Evolutionary conservation across 2,888 invertebrate species (phyloP).

Genomic region (Epinotia brunnichana): DNA sequence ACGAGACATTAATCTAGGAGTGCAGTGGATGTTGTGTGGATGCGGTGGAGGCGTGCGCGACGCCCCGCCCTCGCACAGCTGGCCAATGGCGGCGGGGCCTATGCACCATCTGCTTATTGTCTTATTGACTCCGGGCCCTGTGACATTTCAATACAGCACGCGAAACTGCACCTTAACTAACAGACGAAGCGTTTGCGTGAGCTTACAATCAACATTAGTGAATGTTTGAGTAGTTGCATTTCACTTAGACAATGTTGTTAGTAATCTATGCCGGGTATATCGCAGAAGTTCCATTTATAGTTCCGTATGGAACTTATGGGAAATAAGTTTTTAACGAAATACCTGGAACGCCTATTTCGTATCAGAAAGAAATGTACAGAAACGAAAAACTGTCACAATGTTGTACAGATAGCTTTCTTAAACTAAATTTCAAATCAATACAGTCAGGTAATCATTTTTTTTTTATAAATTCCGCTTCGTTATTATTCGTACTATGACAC

Average conservation of each 20-base stretch:
- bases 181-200: neutral
- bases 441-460: too few species aligned
- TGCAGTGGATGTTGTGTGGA: conserved; percentile 39
- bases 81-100: conserved; percentile 55
- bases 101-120: conserved; percentile 46
- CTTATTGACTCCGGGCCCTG: conserved; percentile 31
- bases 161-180: conserved; percentile 27
- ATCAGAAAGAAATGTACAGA: too few species aligned
- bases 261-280: neutral
- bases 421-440: too few species aligned
- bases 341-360: too few species aligned
- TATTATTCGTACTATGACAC: too few species aligned
- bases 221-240: conserved; percentile 2
- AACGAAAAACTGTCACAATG: too few species aligned
- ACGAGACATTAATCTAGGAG: conserved; percentile 59
- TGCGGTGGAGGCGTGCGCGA: conserved; percentile 56
- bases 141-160: conserved; percentile 29
- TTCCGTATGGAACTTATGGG: too few species aligned
- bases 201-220: neutral
- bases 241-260: conserved; percentile 5
- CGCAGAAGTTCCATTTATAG: too few species aligned
- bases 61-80: conserved; percentile 54
- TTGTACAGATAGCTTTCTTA: too few species aligned
- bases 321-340: too few species aligned
- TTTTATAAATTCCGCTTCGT: too few species aligned